Percentiles rank a stretch among this genome's conserved stretches.
Conservation (phyloP, 2,113 vertebrate species). For the Ictalurus punctatus region DNA sequence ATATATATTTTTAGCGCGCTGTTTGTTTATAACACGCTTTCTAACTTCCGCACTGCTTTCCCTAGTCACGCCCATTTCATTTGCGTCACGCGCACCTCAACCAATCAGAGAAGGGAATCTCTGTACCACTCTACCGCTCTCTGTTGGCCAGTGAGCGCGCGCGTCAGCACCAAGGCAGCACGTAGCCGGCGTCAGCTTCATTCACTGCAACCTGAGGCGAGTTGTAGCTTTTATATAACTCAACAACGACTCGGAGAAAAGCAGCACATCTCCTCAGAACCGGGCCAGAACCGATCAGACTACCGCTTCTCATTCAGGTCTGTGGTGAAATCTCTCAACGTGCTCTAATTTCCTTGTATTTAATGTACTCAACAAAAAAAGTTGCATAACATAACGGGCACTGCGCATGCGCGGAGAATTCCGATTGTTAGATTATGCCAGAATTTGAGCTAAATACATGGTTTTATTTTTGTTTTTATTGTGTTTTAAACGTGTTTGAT, state of each 20-base stretch:
- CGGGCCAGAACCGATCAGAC: background rate
- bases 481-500: background rate
- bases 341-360: background rate
- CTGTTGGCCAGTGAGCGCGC: background rate
- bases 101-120: background rate
- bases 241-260: slow-evolving; percentile 41
- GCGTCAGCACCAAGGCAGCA: background rate
- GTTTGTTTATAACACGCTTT: background rate
- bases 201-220: background rate
- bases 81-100: background rate
- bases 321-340: slow-evolving; percentile 2
- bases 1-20: background rate
- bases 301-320: slow-evolving; percentile 55
- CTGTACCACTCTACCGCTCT: no score
- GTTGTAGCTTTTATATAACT: background rate
- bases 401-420: slow-evolving; percentile 64
- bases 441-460: background rate
- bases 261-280: background rate
- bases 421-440: slow-evolving; percentile 43
- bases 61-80: background rate
- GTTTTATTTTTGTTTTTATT: slow-evolving; percentile 31
- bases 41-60: background rate
- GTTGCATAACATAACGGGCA: slow-evolving; percentile 62
- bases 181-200: background rate
- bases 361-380: slow-evolving; percentile 33